Conservation (phyloP, 2,888 invertebrate species). For the Molorchus minor region DNA sequence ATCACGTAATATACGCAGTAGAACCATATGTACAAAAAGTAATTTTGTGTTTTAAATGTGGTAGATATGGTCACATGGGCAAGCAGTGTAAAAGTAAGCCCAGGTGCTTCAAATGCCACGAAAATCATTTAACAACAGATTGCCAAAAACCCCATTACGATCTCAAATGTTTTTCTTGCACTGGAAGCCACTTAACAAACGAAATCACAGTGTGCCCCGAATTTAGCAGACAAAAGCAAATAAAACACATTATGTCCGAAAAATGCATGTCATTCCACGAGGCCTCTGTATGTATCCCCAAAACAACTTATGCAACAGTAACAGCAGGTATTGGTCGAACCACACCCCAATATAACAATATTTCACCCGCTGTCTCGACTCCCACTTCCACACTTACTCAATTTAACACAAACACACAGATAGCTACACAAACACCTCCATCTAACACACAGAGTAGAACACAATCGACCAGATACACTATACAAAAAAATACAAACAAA, state of each 20-base stretch:
- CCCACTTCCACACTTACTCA: neutral
- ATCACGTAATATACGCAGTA: neutral
- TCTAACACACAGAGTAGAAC: neutral
- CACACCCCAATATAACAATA: neutral
- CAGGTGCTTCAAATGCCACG: slow-evolving; percentile 9
- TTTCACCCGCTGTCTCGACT: neutral
- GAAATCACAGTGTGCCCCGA: slow-evolving; percentile 1
- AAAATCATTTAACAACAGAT: neutral
- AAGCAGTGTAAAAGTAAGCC: slow-evolving; percentile 3
- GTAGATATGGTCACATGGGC: slow-evolving; percentile 6
- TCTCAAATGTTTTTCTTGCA: slow-evolving; percentile 7
- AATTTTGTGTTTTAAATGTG: slow-evolving; percentile 10
- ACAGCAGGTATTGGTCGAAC: neutral
- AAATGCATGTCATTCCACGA: slow-evolving; percentile 1
- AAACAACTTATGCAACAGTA: slow-evolving; percentile 12
- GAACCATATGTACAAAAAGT: slow-evolving; percentile 10
- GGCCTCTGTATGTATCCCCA: neutral
- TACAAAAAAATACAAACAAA: neutral
- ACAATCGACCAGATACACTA: neutral
- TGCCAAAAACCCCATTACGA: neutral
- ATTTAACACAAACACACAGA: neutral
- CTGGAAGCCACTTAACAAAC: slow-evolving; percentile 13
- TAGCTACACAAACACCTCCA: neutral
- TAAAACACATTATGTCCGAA: slow-evolving; percentile 10
- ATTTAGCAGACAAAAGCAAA: slow-evolving; percentile 14